Percentiles rank a stretch among this genome's conserved stretches.
phyloP scores from a whole-genome alignment of 2,888 invertebrate species.

The Cyclophora albipunctata region DNA sequence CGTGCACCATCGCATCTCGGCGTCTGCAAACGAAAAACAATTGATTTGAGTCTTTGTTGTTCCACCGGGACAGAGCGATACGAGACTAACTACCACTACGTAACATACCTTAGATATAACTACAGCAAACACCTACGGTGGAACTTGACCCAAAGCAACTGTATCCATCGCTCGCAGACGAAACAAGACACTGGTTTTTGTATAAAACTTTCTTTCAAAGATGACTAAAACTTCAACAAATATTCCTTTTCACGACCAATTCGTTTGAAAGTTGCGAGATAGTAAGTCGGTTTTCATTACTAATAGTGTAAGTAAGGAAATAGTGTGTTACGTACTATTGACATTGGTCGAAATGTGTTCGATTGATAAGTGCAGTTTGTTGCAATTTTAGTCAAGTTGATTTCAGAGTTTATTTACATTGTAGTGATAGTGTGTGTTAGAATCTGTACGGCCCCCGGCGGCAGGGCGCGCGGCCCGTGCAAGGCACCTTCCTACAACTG shows the following conservation, averaged over 20 bases:
- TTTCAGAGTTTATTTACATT: too few species aligned
- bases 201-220: too few species aligned
- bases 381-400: too few species aligned
- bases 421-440: constrained; percentile 7
- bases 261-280: not conserved
- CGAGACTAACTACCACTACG: constrained; percentile 20
- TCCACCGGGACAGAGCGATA: constrained; percentile 44
- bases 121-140: constrained; percentile 29
- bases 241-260: not conserved
- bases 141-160: constrained; percentile 64
- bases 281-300: too few species aligned
- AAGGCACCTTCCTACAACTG: constrained; percentile 30
- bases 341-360: too few species aligned
- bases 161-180: constrained; percentile 20
- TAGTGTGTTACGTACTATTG: too few species aligned
- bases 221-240: not conserved
- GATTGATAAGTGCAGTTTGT: too few species aligned
- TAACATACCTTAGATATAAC: constrained; percentile 5
- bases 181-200: not conserved
- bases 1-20: constrained; percentile 16
- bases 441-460: constrained; percentile 45
- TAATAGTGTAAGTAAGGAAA: too few species aligned
- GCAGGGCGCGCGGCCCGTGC: constrained; percentile 48
- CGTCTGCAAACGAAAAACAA: constrained; percentile 53
- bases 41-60: constrained; percentile 44